Percentiles rank a stretch among this genome's conserved stretches.
phyloP scores from a whole-genome alignment of 1,140 invertebrate species.

The Physella acuta region DNA sequence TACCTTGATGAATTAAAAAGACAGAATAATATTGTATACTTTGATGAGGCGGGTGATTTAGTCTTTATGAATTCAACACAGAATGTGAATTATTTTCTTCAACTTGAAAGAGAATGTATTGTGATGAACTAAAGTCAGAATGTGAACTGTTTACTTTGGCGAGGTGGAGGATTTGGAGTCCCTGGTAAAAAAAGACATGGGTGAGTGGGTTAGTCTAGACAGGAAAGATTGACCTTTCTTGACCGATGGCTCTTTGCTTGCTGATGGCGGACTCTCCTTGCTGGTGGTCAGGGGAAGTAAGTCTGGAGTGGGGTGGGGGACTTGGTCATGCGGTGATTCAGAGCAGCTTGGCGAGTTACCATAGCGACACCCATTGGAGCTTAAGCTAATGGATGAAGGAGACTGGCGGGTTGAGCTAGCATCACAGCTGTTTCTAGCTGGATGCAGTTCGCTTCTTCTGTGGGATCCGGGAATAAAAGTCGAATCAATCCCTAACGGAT shows the following conservation, averaged over 20 bases:
- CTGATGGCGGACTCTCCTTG: no score
- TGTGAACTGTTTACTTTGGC: conserved; percentile 25
- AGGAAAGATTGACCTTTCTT: not conserved
- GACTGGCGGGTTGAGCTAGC: not conserved
- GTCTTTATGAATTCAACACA: no score
- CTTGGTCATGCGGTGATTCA: not conserved
- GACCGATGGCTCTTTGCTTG: no score
- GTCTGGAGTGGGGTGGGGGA: not conserved
- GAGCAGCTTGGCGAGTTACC: not conserved
- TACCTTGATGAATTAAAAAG: no score
- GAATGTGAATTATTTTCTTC: no score
- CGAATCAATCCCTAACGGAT: not conserved
- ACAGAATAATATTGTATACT: no score
- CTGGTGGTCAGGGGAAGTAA: not conserved
- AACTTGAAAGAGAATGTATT: no score
- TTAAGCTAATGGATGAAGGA: not conserved
- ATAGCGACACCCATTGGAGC: not conserved
- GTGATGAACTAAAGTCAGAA: no score
- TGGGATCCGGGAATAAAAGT: no score
- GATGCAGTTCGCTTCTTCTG: not conserved
- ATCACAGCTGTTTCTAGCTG: not conserved
- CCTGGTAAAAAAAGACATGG: not conserved
- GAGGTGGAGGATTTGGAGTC: not conserved
- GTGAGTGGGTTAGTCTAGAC: not conserved
- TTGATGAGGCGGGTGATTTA: no score